phyloP scores from a whole-genome alignment of 2,113 vertebrate genomes.

The Gymnarchus niloticus region DNA sequence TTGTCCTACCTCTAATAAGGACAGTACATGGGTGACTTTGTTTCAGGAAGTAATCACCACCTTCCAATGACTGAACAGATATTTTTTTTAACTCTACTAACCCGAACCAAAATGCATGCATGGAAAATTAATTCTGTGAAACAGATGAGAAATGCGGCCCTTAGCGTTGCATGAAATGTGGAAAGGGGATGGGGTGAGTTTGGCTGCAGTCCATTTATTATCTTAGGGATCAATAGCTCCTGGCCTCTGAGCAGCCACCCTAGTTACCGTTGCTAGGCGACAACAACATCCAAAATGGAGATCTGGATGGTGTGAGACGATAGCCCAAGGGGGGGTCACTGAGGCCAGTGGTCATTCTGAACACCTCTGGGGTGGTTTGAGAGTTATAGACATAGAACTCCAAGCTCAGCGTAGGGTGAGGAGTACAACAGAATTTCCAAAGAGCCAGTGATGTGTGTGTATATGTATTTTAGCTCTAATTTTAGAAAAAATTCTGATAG shows the following conservation, averaged over 20 bases:
- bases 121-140: slow-evolving; percentile 22
- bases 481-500: background rate
- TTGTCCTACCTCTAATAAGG: background rate
- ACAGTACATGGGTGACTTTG: background rate
- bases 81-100: background rate
- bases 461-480: background rate
- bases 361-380: slow-evolving; percentile 54
- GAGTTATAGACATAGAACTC: slow-evolving; percentile 59
- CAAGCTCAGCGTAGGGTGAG: slow-evolving; percentile 39
- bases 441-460: background rate
- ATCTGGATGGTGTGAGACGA: slow-evolving; percentile 66
- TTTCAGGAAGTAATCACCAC: background rate
- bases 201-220: slow-evolving; percentile 47
- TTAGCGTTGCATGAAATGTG: background rate
- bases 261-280: slow-evolving; percentile 76
- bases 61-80: background rate
- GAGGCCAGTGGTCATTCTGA: slow-evolving; percentile 66
- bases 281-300: slow-evolving; percentile 72
- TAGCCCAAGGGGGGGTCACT: slow-evolving; percentile 53
- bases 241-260: slow-evolving; percentile 70
- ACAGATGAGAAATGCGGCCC: slow-evolving; percentile 4
- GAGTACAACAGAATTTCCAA: background rate
- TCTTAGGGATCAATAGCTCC: slow-evolving; percentile 63
- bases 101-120: background rate
- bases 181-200: slow-evolving; percentile 42